A percentile compares a stretch with the other conserved stretches of the same genome.
These are phyloP conservation scores for Martes martes DNA, from an alignment of 2,113 vertebrate genomes.

Conservation along the genomic window DNA sequence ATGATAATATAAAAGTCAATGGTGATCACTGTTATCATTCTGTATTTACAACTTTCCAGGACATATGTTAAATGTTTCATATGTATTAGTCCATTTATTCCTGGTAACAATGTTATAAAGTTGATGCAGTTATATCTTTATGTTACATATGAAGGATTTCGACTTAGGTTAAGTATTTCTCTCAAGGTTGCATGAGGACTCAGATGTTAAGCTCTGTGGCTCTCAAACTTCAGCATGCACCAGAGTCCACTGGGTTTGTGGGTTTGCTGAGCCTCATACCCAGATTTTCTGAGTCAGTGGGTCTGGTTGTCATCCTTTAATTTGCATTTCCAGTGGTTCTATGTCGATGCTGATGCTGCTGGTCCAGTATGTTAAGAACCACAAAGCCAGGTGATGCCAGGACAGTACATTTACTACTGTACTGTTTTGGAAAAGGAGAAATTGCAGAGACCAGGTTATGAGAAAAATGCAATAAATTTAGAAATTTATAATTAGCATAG, in stretches of 20 bases:
- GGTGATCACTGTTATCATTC: not conserved
- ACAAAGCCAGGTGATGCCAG: not conserved
- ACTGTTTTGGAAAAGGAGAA: constrained; percentile 42
- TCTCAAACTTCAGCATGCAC: not conserved
- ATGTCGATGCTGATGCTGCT: not conserved
- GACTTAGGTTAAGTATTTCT: not conserved
- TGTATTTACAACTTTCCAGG: not conserved
- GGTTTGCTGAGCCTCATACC: not conserved
- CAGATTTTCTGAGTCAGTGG: not conserved
- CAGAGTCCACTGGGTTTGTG: not conserved
- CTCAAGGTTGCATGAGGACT: not conserved
- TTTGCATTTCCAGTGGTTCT: not conserved
- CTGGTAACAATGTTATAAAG: not conserved
- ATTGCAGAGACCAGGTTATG: constrained; percentile 41
- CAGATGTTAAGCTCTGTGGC: not conserved
- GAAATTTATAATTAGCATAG: constrained; percentile 75
- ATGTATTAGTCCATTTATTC: not conserved
- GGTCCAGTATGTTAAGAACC: not conserved
- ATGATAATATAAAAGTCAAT: not conserved
- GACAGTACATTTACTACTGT: not conserved
- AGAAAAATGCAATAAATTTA: constrained; percentile 71
- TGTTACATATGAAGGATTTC: not conserved
- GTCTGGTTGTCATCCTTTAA: not conserved
- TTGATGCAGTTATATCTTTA: not conserved
- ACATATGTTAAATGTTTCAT: not conserved